Base-by-base conservation (phyloP, 2,797 vertebrate genomes). In the Cetoscarus ocellatus region DNA sequence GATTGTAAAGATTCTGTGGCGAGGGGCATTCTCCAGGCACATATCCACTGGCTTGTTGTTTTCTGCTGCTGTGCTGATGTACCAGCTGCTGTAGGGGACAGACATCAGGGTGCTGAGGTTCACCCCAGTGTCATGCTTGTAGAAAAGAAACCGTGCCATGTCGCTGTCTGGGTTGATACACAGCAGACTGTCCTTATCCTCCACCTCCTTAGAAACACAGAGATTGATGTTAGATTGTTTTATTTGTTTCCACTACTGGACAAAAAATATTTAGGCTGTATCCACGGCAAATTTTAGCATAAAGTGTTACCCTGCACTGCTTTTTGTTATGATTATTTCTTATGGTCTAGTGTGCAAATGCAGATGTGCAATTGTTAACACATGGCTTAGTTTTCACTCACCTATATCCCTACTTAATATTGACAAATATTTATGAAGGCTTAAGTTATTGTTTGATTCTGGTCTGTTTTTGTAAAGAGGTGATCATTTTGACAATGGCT, bases 81-180 rank as follows among this genome's bases (percentile, higher is more conserved):
- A 93, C 92, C 91, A 94, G 48, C 64, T 0, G 0, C 73, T 84
- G 81, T 17, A 83, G 8, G 8, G 47, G 1, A 85, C 91, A 1
- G 93, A 94, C 80, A 74, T 80, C 5, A 94, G 74, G 10, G 87
- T 91, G 84, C 75, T 91, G 61, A 66, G 0, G 75, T 76, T 88
- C 38, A 84, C 0, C 0, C 86, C 91, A 0, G 39, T 75, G 76
- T 84, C 84, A 0, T 39, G 71, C 13, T 79, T 91, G 82, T 91
- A 87, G 89, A 94, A 94, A 59, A 94, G 85, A 44, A 94, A 94
- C 1, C 90, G 79, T 45, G 47, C 34, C 73, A 77, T 43, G 11
- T 92, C 86, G 9, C 88, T 88, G 0, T 61, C 35, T 0, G 2
- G 0, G 48, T 4, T 18, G 64, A 93, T 87, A 0, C 0, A 72